phyloP scores from a whole-genome alignment of 2,888 invertebrate genomes.

The Podotricha telesiphe region DNA sequence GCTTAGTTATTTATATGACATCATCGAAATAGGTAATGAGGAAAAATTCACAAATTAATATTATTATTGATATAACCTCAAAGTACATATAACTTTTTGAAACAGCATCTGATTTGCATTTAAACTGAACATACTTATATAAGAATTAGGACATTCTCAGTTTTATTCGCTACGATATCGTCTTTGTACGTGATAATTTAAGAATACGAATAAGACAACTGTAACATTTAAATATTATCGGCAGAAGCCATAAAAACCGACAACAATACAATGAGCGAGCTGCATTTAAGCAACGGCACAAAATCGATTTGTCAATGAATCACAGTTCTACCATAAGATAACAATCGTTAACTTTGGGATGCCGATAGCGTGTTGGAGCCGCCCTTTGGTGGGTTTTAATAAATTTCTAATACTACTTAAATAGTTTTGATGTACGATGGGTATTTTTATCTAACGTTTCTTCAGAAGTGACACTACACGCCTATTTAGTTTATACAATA shows the following conservation, averaged over 20 bases:
- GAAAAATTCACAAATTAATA: neutral
- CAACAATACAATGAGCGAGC: constrained; percentile 34
- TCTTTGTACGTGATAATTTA: neutral
- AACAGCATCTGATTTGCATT: neutral
- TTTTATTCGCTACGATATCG: neutral
- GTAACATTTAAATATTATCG: constrained; percentile 12
- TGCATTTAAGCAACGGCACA: constrained; percentile 29
- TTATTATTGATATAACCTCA: constrained; percentile 10
- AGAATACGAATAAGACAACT: neutral
- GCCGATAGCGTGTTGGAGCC: constrained; percentile 48
- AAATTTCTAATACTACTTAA: neutral
- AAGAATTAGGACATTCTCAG: neutral
- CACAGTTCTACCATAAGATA: constrained; percentile 37
- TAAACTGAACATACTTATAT: neutral
- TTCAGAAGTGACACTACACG: constrained; percentile 50
- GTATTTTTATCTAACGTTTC: constrained; percentile 52
- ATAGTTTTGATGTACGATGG: constrained; percentile 44
- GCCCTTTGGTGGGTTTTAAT: constrained; percentile 43
- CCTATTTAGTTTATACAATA: constrained; percentile 53
- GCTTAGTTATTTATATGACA: neutral
- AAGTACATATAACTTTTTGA: neutral
- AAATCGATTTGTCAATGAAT: constrained; percentile 42
- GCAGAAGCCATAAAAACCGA: constrained; percentile 37
- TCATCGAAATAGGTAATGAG: neutral
- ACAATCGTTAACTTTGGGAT: constrained; percentile 33